Conservation (phyloP, 2,888 invertebrate species). For the Phymatocera aterrima region DNA sequence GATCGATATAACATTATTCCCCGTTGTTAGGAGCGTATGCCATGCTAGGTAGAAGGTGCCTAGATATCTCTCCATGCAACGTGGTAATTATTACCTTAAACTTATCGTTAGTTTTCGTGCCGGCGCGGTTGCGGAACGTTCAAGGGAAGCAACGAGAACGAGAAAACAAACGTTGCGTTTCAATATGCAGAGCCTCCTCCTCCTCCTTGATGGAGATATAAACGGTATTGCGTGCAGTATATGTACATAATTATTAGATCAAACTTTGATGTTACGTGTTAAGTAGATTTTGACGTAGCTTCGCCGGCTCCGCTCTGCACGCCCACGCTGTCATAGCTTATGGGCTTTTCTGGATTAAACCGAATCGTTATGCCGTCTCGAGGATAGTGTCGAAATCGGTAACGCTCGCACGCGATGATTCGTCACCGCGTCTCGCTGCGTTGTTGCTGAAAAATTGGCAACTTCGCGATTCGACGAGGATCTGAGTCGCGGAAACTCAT, state of each 20-base stretch:
- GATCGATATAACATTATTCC: constrained; percentile 29
- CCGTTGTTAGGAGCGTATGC: not conserved
- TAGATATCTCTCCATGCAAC: not conserved
- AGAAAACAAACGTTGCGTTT: constrained; percentile 21
- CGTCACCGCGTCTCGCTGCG: not conserved
- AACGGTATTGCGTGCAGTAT: constrained; percentile 68
- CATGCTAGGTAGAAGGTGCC: not conserved
- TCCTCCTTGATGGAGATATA: constrained; percentile 63
- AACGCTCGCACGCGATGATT: not conserved
- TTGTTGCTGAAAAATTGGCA: not conserved
- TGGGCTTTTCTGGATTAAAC: not conserved
- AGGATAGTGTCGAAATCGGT: not conserved
- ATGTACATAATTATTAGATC: constrained; percentile 68
- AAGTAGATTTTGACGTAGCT: constrained; percentile 63
- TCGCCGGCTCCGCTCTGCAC: too few species aligned
- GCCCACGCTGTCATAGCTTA: not conserved
- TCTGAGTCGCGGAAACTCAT: too few species aligned
- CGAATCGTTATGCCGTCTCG: constrained; percentile 3
- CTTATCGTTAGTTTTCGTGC: not conserved
- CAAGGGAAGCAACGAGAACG: not conserved
- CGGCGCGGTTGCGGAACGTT: not conserved
- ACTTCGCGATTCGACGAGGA: too few species aligned
- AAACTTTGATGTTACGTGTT: constrained; percentile 66
- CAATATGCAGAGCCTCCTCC: constrained; percentile 14
- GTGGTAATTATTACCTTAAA: constrained; percentile 29